phyloP scores from a whole-genome alignment of 2,113 vertebrate genomes.

The Tenrec ecaudatus region DNA sequence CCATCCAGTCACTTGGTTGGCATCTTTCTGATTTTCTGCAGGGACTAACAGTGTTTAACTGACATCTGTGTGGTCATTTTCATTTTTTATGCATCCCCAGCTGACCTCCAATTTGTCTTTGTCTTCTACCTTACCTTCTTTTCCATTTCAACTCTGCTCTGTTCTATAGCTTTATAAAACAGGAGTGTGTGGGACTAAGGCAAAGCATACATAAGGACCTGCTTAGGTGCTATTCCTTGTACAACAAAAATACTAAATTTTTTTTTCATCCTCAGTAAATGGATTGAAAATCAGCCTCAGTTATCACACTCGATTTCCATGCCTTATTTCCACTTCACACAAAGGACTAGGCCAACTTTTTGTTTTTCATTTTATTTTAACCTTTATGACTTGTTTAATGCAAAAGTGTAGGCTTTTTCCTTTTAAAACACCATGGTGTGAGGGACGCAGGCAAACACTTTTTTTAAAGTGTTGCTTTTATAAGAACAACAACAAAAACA shows the following conservation, averaged over 20 bases:
- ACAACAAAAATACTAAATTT: constrained; percentile 76
- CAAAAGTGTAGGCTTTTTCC: constrained; percentile 79
- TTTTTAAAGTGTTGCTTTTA: constrained; percentile 55
- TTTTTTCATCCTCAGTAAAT: constrained; percentile 83
- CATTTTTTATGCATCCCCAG: constrained; percentile 10
- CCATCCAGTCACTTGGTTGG: constrained; percentile 16
- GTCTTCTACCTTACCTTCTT: constrained; percentile 47
- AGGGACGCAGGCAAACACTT: constrained; percentile 66
- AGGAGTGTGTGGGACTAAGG: constrained; percentile 74
- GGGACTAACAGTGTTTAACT: constrained; percentile 56
- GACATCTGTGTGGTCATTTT: constrained; percentile 32
- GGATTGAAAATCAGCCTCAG: constrained; percentile 71
- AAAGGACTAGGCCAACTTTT: constrained; percentile 63
- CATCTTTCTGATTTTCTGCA: constrained; percentile 55
- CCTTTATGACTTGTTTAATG: constrained; percentile 82
- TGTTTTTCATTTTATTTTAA: constrained; percentile 62
- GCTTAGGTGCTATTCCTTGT: constrained; percentile 37
- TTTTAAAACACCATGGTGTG: constrained; percentile 71
- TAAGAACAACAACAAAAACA: constrained; percentile 45
- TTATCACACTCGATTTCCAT: constrained; percentile 50
- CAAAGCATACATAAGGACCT: constrained; percentile 76
- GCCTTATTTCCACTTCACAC: neutral
- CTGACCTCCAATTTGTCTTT: constrained; percentile 36
- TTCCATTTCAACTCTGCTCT: constrained; percentile 78
- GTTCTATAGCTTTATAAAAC: constrained; percentile 80